Conservation (phyloP, 2,113 vertebrate genomes). For the Hystrix cristata region DNA sequence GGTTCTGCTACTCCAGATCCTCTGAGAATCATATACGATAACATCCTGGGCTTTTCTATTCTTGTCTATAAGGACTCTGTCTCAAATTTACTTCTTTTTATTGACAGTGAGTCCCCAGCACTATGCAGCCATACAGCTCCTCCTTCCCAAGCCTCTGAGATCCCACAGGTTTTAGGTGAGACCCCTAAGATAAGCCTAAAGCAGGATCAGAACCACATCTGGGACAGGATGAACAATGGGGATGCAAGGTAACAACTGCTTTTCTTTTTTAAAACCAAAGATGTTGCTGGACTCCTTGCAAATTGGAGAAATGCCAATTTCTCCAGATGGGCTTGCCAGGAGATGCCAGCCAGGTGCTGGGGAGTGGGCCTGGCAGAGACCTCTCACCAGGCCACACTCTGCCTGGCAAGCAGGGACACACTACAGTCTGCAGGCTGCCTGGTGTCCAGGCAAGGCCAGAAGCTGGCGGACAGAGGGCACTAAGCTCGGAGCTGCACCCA, state of each 20-base stretch:
- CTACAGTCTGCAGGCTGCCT: accelerated
- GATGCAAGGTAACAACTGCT: slow-evolving; percentile 29
- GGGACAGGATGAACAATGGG: background rate
- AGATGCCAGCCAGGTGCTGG: background rate
- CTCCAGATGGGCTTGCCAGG: background rate
- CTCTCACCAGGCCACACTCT: background rate
- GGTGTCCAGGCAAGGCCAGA: accelerated
- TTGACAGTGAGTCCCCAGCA: accelerated
- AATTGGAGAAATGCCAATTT: background rate
- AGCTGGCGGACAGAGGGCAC: accelerated
- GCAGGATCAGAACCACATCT: background rate
- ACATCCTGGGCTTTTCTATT: background rate
- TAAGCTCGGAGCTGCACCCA: accelerated
- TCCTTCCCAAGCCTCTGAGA: background rate
- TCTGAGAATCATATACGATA: accelerated
- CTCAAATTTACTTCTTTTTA: background rate
- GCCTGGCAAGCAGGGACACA: accelerated
- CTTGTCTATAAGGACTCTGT: background rate
- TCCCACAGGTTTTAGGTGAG: background rate
- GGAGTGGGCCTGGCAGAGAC: background rate
- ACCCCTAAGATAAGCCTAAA: background rate
- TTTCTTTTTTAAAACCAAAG: slow-evolving; percentile 54
- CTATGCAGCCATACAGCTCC: accelerated
- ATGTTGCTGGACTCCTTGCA: background rate
- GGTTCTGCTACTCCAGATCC: background rate